Conservation (phyloP, 2,888 invertebrate species). For the Carabus problematicus region DNA sequence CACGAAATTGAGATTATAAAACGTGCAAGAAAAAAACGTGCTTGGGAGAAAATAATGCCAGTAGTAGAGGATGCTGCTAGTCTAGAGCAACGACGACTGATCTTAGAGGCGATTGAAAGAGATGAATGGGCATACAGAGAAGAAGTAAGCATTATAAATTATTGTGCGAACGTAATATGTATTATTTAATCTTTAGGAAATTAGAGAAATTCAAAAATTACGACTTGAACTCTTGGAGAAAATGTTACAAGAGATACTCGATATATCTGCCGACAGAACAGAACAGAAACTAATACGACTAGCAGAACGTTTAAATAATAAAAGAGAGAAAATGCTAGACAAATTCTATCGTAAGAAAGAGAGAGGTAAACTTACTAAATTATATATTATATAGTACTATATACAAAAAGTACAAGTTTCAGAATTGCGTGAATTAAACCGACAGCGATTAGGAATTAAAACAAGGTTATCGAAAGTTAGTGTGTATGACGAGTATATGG, state of each 20-base stretch:
- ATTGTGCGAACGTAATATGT: not conserved
- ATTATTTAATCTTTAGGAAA: conserved; percentile 62
- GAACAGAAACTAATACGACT: conserved; percentile 63
- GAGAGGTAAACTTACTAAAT: conserved; percentile 56
- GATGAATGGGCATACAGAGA: conserved; percentile 86
- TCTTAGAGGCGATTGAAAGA: conserved; percentile 80
- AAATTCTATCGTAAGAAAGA: conserved; percentile 64
- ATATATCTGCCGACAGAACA: conserved; percentile 58
- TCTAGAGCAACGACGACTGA: conserved; percentile 67
- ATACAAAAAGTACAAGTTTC: conserved; percentile 20
- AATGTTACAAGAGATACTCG: conserved; percentile 65
- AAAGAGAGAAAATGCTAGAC: conserved; percentile 65
- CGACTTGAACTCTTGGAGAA: conserved; percentile 74
- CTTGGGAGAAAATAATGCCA: conserved; percentile 68
- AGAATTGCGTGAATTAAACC: conserved; percentile 62
- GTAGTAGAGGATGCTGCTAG: conserved; percentile 61
- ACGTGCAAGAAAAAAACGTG: conserved; percentile 70
- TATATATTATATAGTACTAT: not conserved
- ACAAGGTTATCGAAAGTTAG: conserved; percentile 59
- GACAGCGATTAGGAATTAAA: conserved; percentile 55
- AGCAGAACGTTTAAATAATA: conserved; percentile 62
- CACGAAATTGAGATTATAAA: conserved; percentile 72
- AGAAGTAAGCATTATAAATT: conserved; percentile 61
- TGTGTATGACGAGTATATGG: conserved; percentile 62
- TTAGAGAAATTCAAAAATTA: conserved; percentile 73